A percentile compares a stretch with the other conserved stretches of the same genome.
phyloP scores from a whole-genome alignment of 2,797 vertebrate genomes.

The Xyrichtys novacula region DNA sequence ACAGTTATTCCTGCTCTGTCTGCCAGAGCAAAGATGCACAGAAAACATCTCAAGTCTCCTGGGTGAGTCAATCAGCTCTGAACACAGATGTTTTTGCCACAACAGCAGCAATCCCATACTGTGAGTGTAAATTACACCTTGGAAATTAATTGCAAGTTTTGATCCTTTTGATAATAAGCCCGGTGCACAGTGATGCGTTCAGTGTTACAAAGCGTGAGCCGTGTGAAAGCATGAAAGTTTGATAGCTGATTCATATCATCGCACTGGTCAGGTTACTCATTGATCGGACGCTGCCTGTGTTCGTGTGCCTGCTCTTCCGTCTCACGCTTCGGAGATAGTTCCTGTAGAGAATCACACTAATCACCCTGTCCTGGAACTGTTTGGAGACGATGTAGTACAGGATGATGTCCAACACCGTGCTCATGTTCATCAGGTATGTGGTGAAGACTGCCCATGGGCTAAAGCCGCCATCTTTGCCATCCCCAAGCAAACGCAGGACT shows the following conservation, averaged over 20 bases:
- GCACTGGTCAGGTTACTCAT: slow-evolving; percentile 93
- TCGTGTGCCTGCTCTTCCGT: slow-evolving; percentile 91
- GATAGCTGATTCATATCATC: slow-evolving; percentile 85
- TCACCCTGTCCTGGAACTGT: slow-evolving; percentile 97
- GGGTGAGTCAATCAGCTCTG: slow-evolving; percentile 79
- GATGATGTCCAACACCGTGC: slow-evolving; percentile 94
- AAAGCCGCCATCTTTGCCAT: slow-evolving; percentile 65
- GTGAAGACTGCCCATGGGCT: slow-evolving; percentile 91
- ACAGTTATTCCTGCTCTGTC: slow-evolving; percentile 51
- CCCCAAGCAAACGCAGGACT: slow-evolving; percentile 84
- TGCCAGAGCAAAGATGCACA: slow-evolving; percentile 57
- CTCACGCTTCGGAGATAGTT: slow-evolving; percentile 95
- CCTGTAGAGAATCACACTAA: slow-evolving; percentile 95
- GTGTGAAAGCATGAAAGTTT: not conserved
- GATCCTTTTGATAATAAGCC: slow-evolving; percentile 71
- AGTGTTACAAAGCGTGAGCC: slow-evolving; percentile 43
- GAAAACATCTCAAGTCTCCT: slow-evolving; percentile 74
- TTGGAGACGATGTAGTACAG: slow-evolving; percentile 98
- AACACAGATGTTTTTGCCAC: slow-evolving; percentile 81
- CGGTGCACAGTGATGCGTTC: slow-evolving; percentile 45
- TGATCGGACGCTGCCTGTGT: slow-evolving; percentile 90
- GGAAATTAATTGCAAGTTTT: slow-evolving; percentile 76
- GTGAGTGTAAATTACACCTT: slow-evolving; percentile 76
- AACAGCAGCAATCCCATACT: slow-evolving; percentile 78
- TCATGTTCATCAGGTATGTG: slow-evolving; percentile 96